Evolutionary conservation across 2,888 invertebrate species (phyloP).

Genomic region (Gandaritis pyraliata): DNA sequence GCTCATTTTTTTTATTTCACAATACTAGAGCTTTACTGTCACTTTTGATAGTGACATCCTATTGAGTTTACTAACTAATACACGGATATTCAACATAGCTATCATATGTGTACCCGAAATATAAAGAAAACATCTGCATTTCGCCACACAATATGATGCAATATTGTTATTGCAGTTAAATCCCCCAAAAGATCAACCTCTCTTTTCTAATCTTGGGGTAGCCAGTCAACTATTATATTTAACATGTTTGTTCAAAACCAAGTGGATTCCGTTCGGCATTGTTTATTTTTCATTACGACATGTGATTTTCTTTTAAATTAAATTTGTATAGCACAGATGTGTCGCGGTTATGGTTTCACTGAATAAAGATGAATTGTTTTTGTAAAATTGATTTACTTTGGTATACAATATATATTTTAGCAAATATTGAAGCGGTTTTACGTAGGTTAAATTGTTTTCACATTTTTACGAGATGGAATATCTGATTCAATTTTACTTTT

Average conservation of each 20-base stretch:
- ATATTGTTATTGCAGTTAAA: constrained; percentile 48
- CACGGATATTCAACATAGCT: too few species aligned
- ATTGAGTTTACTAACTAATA: too few species aligned
- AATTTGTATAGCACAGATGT: constrained; percentile 5
- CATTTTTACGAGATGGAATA: constrained; percentile 1
- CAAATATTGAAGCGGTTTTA: not conserved
- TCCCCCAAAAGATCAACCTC: constrained; percentile 38
- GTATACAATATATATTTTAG: not conserved
- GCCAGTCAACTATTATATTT: constrained; percentile 52
- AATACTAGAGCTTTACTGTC: too few species aligned
- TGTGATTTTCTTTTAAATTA: constrained; percentile 34
- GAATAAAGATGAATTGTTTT: constrained; percentile 14
- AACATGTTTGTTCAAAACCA: constrained; percentile 58
- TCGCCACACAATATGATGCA: constrained; percentile 40
- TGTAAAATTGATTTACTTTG: constrained; percentile 1
- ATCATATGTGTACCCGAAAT: too few species aligned
- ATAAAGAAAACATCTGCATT: constrained; percentile 3
- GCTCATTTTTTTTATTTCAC: too few species aligned
- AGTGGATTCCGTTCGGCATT: constrained; percentile 46
- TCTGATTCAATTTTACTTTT: not conserved
- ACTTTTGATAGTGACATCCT: too few species aligned
- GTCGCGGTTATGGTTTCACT: not conserved
- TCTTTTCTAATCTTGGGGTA: constrained; percentile 54
- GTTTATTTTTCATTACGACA: constrained; percentile 66
- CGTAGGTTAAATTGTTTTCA: constrained; percentile 7